These are phyloP conservation scores for Anadara kagoshimensis DNA, from an alignment of 1,140 invertebrate species.

Conservation along the genomic window DNA sequence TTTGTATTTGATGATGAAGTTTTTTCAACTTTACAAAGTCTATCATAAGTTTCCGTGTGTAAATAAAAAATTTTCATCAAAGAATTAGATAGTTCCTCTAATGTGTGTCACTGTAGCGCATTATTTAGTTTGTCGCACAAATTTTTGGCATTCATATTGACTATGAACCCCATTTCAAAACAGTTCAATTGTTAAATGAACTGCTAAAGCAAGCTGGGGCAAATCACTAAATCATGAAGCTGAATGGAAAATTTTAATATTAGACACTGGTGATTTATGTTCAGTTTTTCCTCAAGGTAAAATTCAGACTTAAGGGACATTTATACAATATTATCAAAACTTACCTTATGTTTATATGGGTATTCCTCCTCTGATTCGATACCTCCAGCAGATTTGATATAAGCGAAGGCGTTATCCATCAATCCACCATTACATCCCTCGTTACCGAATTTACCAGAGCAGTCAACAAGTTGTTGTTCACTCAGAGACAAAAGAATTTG, in stretches of 20 bases:
- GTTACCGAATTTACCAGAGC: slow-evolving; percentile 77
- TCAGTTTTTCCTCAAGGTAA: neutral
- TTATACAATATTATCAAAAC: neutral
- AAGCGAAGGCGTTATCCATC: slow-evolving; percentile 93
- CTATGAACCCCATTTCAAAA: too few relatives aligned
- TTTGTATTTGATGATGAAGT: too few relatives aligned
- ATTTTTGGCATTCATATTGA: too few relatives aligned
- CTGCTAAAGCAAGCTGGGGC: neutral
- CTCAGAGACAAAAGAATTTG: slow-evolving; percentile 56
- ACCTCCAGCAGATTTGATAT: slow-evolving; percentile 86
- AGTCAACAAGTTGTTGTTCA: slow-evolving; percentile 70
- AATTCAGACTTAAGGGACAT: neutral
- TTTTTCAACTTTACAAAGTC: too few relatives aligned
- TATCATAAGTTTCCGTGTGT: too few relatives aligned
- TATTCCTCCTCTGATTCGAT: slow-evolving; percentile 91
- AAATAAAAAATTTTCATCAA: too few relatives aligned
- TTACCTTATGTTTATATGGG: slow-evolving; percentile 65
- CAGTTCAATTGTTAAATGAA: neutral
- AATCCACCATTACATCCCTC: slow-evolving; percentile 96
- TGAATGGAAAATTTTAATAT: neutral
- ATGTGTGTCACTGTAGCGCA: too few relatives aligned
- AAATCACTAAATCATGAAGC: neutral
- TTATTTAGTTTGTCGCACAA: too few relatives aligned
- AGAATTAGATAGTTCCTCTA: too few relatives aligned
- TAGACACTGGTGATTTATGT: neutral